Percentiles rank a stretch among this genome's conserved stretches.
These are phyloP conservation scores for Opisthograptis luteolata DNA, from an alignment of 2,888 invertebrate species.

Conservation along the genomic window DNA sequence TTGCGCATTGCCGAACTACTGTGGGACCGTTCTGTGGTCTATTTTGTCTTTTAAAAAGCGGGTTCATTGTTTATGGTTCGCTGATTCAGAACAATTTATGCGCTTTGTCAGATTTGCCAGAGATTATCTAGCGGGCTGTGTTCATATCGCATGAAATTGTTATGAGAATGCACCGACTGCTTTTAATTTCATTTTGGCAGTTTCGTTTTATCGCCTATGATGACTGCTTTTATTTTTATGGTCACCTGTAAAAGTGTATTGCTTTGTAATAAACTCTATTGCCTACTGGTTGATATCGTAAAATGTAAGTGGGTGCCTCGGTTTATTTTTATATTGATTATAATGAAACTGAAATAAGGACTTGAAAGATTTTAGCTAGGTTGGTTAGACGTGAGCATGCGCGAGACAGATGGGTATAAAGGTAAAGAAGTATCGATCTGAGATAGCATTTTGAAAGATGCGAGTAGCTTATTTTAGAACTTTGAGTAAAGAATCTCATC, in stretches of 20 bases:
- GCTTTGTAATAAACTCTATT: slow-evolving; percentile 33
- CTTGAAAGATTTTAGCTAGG: background rate
- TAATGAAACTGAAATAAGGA: background rate
- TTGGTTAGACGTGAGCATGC: too few species aligned
- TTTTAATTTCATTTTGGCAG: slow-evolving; percentile 45
- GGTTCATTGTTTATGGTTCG: slow-evolving; percentile 47
- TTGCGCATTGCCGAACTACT: slow-evolving; percentile 51
- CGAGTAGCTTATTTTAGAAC: too few species aligned
- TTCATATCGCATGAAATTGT: slow-evolving; percentile 51
- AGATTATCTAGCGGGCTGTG: slow-evolving; percentile 45
- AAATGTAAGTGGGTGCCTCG: slow-evolving; percentile 21
- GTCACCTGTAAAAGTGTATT: slow-evolving; percentile 38
- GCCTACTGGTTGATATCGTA: slow-evolving; percentile 27
- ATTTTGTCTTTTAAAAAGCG: slow-evolving; percentile 40
- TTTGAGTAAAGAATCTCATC: too few species aligned
- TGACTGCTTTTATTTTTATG: slow-evolving; percentile 35
- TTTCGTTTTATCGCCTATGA: slow-evolving; percentile 33
- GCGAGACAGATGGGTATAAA: too few species aligned
- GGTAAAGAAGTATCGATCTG: too few species aligned
- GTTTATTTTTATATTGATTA: slow-evolving; percentile 3
- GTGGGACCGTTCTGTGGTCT: slow-evolving; percentile 38
- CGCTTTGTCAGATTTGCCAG: slow-evolving; percentile 48
- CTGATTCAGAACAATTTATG: slow-evolving; percentile 46
- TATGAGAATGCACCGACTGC: slow-evolving; percentile 44
- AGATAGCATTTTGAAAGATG: too few species aligned